Evolutionary conservation across 2,113 vertebrate genomes (phyloP).

Genomic region (Prolemur simus): DNA sequence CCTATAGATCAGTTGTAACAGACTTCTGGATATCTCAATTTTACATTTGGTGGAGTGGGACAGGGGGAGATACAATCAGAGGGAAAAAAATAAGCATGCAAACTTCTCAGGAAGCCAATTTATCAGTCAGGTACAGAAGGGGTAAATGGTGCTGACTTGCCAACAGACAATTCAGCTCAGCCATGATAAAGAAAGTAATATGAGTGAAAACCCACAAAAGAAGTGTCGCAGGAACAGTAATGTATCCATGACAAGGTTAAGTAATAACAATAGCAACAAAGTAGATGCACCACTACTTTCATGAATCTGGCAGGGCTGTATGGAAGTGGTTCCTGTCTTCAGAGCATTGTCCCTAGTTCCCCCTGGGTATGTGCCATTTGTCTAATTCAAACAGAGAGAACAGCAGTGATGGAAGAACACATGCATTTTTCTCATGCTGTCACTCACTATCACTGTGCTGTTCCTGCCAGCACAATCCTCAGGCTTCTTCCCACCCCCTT

Average conservation of each 20-base stretch:
- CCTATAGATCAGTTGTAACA: background rate
- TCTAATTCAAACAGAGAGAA: slow-evolving; percentile 35
- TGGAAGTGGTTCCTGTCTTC: background rate
- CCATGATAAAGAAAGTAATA: background rate
- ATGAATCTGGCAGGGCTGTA: slow-evolving; percentile 14
- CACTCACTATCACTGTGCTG: background rate
- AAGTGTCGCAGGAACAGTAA: slow-evolving; percentile 20
- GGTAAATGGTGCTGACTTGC: background rate
- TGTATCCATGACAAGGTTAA: background rate
- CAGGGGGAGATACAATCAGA: background rate
- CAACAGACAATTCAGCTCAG: background rate
- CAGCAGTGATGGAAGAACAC: background rate
- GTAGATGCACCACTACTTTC: background rate
- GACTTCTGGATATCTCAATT: slow-evolving; percentile 32
- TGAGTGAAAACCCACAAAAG: background rate
- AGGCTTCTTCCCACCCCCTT: background rate
- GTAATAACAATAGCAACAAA: slow-evolving; percentile 13
- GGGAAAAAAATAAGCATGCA: background rate
- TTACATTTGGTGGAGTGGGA: background rate
- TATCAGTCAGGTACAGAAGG: background rate
- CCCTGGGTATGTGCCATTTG: background rate
- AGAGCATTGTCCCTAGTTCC: background rate
- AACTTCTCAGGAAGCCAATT: background rate
- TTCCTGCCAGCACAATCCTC: background rate
- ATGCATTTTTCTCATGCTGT: background rate